These are phyloP conservation scores for Lynx canadensis DNA, from an alignment of 2,113 vertebrate genomes.

Conservation along the genomic window DNA sequence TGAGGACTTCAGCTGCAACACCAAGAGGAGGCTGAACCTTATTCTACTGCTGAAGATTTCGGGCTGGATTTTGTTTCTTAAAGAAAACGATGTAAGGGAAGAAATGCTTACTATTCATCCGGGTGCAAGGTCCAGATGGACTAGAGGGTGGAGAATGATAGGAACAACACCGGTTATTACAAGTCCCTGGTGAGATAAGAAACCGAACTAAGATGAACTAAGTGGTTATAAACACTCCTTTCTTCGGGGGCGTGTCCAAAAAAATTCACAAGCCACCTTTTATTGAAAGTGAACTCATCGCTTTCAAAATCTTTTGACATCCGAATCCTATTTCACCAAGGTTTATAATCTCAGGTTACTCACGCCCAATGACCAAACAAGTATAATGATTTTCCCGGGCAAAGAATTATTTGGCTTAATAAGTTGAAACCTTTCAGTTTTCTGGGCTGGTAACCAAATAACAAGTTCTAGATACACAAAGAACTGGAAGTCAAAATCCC, in stretches of 20 bases:
- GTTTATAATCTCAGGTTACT: not conserved
- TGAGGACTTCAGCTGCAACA: not conserved
- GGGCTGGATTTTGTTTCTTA: not conserved
- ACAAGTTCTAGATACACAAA: not conserved
- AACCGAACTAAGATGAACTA: not conserved
- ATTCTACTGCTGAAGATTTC: not conserved
- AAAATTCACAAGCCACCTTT: not conserved
- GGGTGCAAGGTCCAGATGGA: conserved; percentile 41
- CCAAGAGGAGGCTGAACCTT: not conserved
- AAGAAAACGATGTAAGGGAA: not conserved
- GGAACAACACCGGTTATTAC: not conserved
- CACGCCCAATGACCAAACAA: not conserved
- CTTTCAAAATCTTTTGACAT: conserved; percentile 13
- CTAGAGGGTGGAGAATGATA: not conserved
- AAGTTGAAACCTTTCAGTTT: not conserved
- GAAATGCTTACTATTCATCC: not conserved
- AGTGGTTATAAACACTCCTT: not conserved
- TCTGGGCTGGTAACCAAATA: not conserved
- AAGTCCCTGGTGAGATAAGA: not conserved
- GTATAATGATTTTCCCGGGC: not conserved
- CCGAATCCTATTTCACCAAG: not conserved
- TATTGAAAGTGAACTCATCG: not conserved
- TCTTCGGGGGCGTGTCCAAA: not conserved
- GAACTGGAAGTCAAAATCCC: not conserved
- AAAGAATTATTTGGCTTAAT: not conserved